Conservation (phyloP, 2,888 invertebrate species). For the Lasioglossum malachurum region DNA sequence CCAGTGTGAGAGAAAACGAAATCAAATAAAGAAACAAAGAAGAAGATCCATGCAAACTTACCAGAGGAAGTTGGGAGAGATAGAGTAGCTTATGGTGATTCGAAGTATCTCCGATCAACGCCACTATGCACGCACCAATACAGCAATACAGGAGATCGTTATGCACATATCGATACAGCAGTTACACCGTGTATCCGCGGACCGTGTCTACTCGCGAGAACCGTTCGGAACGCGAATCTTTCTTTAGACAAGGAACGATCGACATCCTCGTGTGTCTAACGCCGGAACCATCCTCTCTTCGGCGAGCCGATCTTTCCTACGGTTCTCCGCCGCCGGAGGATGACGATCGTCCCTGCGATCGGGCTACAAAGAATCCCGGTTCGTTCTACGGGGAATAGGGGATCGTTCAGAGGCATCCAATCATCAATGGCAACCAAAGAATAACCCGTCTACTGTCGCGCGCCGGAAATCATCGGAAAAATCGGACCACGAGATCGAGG, state of each 20-base stretch:
- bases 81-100: slow-evolving; percentile 87
- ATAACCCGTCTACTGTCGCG: slow-evolving; percentile 5
- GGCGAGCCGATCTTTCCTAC: slow-evolving; percentile 12
- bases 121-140: slow-evolving; percentile 83
- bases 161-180: slow-evolving; percentile 66
- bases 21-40: slow-evolving; percentile 26
- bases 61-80: slow-evolving; percentile 86
- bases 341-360: slow-evolving; percentile 1
- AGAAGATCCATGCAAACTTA: slow-evolving; percentile 84
- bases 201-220: slow-evolving; percentile 25
- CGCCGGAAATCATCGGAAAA: neutral
- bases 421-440: slow-evolving; percentile 25
- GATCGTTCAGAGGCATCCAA: slow-evolving; percentile 72
- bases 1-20: neutral
- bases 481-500: neutral
- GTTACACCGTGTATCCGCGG: slow-evolving; percentile 48
- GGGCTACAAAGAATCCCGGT: slow-evolving; percentile 8
- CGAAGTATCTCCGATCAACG: slow-evolving; percentile 87
- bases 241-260: slow-evolving; percentile 9
- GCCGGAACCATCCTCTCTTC: neutral
- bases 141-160: slow-evolving; percentile 73
- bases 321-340: neutral
- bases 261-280: slow-evolving; percentile 19
- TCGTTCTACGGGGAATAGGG: slow-evolving; percentile 37
- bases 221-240: neutral